Base-by-base conservation (phyloP, 2,797 vertebrate species). In the Manis javanica region DNA sequence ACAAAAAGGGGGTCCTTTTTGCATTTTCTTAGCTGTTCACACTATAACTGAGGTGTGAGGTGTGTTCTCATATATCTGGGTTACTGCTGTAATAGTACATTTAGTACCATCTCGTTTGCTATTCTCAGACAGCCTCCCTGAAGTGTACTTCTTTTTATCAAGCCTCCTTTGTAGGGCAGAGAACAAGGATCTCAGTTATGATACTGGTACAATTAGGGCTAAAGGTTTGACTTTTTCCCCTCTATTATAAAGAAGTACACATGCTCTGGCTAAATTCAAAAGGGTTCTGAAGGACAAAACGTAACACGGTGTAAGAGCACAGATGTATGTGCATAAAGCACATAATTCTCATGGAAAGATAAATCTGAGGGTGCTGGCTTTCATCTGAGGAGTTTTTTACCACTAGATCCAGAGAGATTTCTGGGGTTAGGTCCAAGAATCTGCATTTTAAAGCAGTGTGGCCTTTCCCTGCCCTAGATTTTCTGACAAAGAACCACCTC, bases 401-500 rank as follows among this genome's bases (percentile, higher is more conserved):
- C 39, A 61, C 31, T 37, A 61, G 74, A 86, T 14, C 34, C 61
- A 75, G 39, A 69, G 51, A 51, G 39, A 59, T 83, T 59, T 90
- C 61, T 49, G 63, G 6, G 31, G 1, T 11, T 11, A 37, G 34
- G 26, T 42, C 69, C 59, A 29, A 29, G 57, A 90, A 83, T 78
- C 84, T 77, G 63, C 39, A 42, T 55, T 79, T 94, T 78, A 75
- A 81, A 93, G 10, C 31, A 82, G 3, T 15, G 21, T 64, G 29
- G 37, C 5, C 64, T 86, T 68, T 26, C 18, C 29, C 18, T 75
- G 23, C 46, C 42, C 16, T 75, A 34, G 63, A 51, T 75, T 84
- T 94, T 79, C 63, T 95, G 53, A 81, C 77, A 63, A 51, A 92
- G 49, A 51, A 79, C 29, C 21, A 53, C 31, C 23, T 90, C 21